Conservation (phyloP, 1,140 invertebrate species). For the Drosophila saltans region DNA sequence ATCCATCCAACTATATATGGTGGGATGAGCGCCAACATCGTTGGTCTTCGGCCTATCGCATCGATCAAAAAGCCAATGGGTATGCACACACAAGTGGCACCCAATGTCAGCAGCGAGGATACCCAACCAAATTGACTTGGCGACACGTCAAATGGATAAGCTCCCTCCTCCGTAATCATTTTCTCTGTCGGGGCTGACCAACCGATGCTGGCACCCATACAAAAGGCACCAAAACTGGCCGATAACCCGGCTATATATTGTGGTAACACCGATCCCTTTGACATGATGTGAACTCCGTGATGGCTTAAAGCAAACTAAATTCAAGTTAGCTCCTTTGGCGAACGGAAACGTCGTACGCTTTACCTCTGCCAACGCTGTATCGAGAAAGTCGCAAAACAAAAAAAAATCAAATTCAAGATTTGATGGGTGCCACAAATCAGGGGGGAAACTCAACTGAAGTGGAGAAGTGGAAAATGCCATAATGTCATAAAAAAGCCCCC, state of each 20-base stretch:
- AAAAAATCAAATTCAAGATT: conserved; percentile 41
- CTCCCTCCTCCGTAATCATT: conserved; percentile 75
- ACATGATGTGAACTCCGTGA: conserved; percentile 37
- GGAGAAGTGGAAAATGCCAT: conserved; percentile 6
- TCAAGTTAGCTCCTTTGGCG: conserved; percentile 31
- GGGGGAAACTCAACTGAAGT: conserved; percentile 2
- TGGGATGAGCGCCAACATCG: conserved; percentile 86
- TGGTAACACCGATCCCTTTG: conserved; percentile 53
- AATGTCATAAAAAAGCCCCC: conserved; percentile 34
- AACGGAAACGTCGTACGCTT: conserved; percentile 21
- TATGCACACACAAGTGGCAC: conserved; percentile 86
- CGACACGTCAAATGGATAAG: conserved; percentile 78
- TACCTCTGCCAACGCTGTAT: conserved; percentile 11
- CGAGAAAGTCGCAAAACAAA: conserved; percentile 1
- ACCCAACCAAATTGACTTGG: conserved; percentile 61
- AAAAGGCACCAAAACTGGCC: conserved; percentile 86
- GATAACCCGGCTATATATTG: conserved; percentile 77
- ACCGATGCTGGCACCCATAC: conserved; percentile 86
- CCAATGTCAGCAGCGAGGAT: conserved; percentile 67
- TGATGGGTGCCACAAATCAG: background rate
- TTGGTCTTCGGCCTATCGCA: conserved; percentile 87
- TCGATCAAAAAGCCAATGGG: conserved; percentile 88
- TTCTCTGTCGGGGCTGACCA: conserved; percentile 88
- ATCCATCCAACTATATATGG: conserved; percentile 89
- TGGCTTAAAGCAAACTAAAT: conserved; percentile 38